A percentile compares a stretch with the other conserved stretches of the same genome.
Conservation (phyloP, 2,113 vertebrate species). For the Cyanocitta stelleri region DNA sequence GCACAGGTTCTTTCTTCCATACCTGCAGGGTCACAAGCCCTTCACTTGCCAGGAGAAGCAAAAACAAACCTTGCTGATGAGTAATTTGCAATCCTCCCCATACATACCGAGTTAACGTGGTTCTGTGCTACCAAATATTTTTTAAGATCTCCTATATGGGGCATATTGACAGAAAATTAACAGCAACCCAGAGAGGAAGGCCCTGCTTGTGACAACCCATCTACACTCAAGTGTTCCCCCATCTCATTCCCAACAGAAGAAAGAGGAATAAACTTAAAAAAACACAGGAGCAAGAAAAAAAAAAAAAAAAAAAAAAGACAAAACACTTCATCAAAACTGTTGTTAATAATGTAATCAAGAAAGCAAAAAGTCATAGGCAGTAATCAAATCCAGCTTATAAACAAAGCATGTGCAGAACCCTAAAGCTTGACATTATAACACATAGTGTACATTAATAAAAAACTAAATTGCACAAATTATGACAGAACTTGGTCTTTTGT, state of each 20-base stretch:
- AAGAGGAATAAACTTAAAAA: neutral
- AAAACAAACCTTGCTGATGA: neutral
- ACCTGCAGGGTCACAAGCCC: neutral
- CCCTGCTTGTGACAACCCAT: neutral
- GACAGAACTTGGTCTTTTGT: neutral
- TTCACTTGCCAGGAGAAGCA: neutral
- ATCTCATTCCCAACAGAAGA: neutral
- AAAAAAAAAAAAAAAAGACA: neutral
- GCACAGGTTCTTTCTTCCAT: neutral
- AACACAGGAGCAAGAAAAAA: neutral
- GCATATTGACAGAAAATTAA: neutral
- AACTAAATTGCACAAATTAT: neutral
- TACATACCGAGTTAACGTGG: fast-evolving
- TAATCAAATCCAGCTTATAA: neutral
- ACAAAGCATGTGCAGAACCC: neutral
- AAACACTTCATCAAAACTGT: neutral
- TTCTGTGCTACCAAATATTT: neutral
- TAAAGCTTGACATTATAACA: neutral
- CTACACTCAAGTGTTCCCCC: neutral
- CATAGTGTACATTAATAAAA: neutral
- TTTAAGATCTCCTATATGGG: neutral
- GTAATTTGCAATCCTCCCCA: neutral
- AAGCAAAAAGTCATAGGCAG: neutral
- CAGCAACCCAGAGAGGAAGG: neutral
- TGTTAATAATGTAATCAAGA: neutral